phyloP scores from a whole-genome alignment of 2,888 invertebrate species.

The Calliphora vomitoria region DNA sequence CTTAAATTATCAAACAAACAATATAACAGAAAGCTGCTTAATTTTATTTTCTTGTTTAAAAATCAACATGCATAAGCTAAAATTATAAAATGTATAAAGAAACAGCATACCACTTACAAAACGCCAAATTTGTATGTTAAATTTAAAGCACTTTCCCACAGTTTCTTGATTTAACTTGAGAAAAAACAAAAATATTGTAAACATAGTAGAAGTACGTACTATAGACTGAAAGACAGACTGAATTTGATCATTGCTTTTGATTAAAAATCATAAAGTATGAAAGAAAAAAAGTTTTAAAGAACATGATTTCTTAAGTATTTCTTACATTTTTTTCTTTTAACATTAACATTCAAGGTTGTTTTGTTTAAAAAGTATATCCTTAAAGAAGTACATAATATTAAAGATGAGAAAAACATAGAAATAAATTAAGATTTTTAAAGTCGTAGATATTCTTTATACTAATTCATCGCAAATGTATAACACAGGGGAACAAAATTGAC shows the following conservation, averaged over 20 bases:
- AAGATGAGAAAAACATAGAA: not conserved
- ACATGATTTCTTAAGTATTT: conserved; percentile 12
- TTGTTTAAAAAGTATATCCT: not conserved
- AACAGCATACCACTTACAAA: no score
- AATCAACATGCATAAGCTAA: no score
- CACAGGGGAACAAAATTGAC: no score
- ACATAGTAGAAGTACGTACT: not conserved
- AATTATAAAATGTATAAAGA: no score
- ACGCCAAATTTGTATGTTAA: no score
- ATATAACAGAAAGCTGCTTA: no score
- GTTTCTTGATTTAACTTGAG: no score
- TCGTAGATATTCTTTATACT: no score
- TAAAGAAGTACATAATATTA: conserved; percentile 12
- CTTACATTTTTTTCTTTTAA: not conserved
- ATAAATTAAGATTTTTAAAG: not conserved
- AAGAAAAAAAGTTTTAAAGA: conserved; percentile 22
- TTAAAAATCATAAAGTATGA: conserved; percentile 35
- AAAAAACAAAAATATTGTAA: not conserved
- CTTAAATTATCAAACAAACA: no score
- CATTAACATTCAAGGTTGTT: conserved; percentile 38
- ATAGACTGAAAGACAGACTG: not conserved
- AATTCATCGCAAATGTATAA: no score
- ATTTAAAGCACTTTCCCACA: no score
- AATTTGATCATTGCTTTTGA: conserved; percentile 38
- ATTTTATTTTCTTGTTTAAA: no score